A percentile compares a stretch with the other conserved stretches of the same genome.
Conservation (phyloP, 2,113 vertebrate species). For the Tyto alba region DNA sequence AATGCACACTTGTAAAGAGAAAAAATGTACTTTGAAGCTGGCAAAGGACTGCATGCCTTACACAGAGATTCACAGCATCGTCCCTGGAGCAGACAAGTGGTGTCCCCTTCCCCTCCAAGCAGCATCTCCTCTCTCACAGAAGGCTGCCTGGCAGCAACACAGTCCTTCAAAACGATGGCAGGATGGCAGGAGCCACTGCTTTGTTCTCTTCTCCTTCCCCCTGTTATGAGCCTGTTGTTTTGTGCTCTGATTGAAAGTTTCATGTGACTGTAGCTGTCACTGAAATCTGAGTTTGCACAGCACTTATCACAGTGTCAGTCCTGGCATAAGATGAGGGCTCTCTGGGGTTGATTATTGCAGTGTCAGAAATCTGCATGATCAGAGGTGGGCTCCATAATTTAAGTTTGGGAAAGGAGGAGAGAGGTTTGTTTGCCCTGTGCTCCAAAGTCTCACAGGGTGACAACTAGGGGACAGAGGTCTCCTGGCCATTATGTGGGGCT, state of each 20-base stretch:
- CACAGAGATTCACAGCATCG: constrained; percentile 20
- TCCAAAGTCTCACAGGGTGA: background rate
- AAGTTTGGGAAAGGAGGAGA: background rate
- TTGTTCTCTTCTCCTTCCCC: constrained; percentile 27
- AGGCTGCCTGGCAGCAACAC: background rate
- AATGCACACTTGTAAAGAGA: constrained; percentile 30
- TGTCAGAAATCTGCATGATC: background rate
- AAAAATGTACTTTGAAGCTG: constrained; percentile 52
- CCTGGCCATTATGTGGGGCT: background rate
- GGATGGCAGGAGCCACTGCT: constrained; percentile 10
- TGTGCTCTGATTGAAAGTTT: constrained; percentile 40
- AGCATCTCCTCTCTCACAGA: background rate
- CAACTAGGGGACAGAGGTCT: background rate
- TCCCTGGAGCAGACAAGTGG: constrained; percentile 21
- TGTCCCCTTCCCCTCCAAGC: background rate
- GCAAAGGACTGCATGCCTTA: constrained; percentile 16
- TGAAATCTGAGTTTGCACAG: constrained; percentile 41
- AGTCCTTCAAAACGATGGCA: background rate
- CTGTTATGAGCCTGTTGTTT: constrained; percentile 1
- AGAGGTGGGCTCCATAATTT: background rate
- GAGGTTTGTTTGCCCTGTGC: background rate
- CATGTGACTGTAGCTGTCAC: background rate
- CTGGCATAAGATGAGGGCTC: background rate
- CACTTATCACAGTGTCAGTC: background rate
- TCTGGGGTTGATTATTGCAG: background rate